Evolutionary conservation across 2,797 vertebrate genomes (phyloP).

Genomic region (Takifugu ocellatus): DNA sequence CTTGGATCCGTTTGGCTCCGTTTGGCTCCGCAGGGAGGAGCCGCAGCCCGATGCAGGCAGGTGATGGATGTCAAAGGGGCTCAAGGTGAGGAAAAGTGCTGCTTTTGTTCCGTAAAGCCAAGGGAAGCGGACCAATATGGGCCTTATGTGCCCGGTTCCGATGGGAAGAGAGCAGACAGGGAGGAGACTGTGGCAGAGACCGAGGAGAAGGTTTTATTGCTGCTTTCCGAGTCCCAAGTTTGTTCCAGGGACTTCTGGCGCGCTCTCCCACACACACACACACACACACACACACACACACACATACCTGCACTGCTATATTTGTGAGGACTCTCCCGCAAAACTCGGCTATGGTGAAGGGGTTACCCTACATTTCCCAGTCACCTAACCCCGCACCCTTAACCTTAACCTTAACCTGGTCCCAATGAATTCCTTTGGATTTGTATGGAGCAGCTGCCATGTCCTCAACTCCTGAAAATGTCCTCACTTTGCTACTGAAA

Average conservation of each 20-base stretch:
- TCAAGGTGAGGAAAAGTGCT: conserved; percentile 38
- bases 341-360: no score
- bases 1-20: neutral
- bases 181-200: neutral
- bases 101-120: no score
- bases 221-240: conserved; percentile 23
- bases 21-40: conserved; percentile 31
- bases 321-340: no score
- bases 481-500: no score
- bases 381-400: no score
- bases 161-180: neutral
- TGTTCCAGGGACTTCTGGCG: neutral
- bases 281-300: neutral
- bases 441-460: no score
- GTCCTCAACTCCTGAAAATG: no score
- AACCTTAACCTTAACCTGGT: no score
- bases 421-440: no score
- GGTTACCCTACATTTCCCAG: no score
- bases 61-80: conserved; percentile 52
- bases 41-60: conserved; percentile 52
- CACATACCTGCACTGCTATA: no score
- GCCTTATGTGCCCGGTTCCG: neutral
- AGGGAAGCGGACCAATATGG: fast-evolving
- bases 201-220: conserved; percentile 4
- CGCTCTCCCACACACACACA: neutral